These are phyloP conservation scores for Amphipyra tragopoginis DNA, from an alignment of 2,888 invertebrate species.

Conservation along the genomic window DNA sequence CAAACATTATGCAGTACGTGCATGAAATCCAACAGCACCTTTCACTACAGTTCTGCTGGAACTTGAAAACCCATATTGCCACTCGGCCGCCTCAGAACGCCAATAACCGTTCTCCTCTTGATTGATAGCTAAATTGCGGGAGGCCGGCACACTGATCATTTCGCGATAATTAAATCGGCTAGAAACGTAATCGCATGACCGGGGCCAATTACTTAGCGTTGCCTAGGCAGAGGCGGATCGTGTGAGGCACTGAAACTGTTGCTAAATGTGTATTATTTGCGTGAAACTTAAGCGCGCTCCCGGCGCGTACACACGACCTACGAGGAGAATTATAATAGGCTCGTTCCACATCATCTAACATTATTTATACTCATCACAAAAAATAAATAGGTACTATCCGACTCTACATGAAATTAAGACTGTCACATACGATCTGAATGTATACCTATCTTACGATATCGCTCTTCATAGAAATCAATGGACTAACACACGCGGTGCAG, in stretches of 20 bases:
- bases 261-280: slow-evolving; percentile 83
- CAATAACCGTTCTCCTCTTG: slow-evolving; percentile 78
- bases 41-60: slow-evolving; percentile 72
- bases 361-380: background rate
- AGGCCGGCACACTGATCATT: slow-evolving; percentile 88
- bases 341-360: slow-evolving; percentile 19
- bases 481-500: too few relatives aligned
- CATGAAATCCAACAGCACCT: slow-evolving; percentile 64
- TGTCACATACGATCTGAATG: too few relatives aligned
- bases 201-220: slow-evolving; percentile 84
- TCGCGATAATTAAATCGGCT: slow-evolving; percentile 89
- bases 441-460: too few relatives aligned
- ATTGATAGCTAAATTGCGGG: slow-evolving; percentile 89
- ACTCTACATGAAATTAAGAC: too few relatives aligned
- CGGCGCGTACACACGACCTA: slow-evolving; percentile 59
- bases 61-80: slow-evolving; percentile 75
- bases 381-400: too few relatives aligned
- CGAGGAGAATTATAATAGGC: slow-evolving; percentile 45
- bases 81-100: slow-evolving; percentile 65
- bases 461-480: too few relatives aligned
- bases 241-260: slow-evolving; percentile 83
- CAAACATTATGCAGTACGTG: slow-evolving; percentile 51
- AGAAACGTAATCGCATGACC: slow-evolving; percentile 90
- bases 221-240: slow-evolving; percentile 86
- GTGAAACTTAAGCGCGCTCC: slow-evolving; percentile 82